Base-by-base conservation (phyloP, 2,888 invertebrate species). In the Eupeodes latifasciatus region DNA sequence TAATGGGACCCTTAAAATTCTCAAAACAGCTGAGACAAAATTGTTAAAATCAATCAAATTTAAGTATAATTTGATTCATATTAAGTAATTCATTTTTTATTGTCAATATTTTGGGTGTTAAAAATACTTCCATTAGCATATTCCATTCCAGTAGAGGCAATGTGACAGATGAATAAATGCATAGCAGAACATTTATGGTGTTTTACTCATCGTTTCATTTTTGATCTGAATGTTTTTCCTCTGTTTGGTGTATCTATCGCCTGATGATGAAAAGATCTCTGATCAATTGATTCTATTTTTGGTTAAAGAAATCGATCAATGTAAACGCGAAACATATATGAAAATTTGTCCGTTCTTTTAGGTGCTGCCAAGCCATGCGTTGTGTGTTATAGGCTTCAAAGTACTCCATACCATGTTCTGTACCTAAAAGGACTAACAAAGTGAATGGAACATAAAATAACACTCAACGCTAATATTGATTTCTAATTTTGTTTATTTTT, bases 381-480 rank as follows among this genome's bases (percentile, higher is more conserved):
- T 67, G 11, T 36, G 47, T 61, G 40, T 78, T 55, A 27, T 27
- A 71, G 64, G 36, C 71, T 1, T 49, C 19, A 53, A 40, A 40
- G 40, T 40, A 40, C 40, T 40, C 5, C 40, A 40, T 40, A 40
- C 40, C 5, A 40, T 27, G 27, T 27, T 27, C 3, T 27, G 40
- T 40, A 55, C 40, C 0, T 44, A 71, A 62, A 88, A 87, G 80
- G 71, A 84, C 81, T 81, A 55, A 76, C 71, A 57, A 76, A 87
- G 67, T 79, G 86, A 27, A 27, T 75, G 34, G 53, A 72, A 55
- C 87, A 88, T 84, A 88, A 72, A 84, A 85, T 81, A 88, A 88
- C 88, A 88, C 88, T 81, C 78, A 71, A 66, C 75, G 57, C 71
- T 72, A 27, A 27, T 84, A 88, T 84, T 88, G 87, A 88, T 81